Evolutionary conservation across 2,797 vertebrate species (phyloP).

Genomic region (Sciaenops ocellatus): DNA sequence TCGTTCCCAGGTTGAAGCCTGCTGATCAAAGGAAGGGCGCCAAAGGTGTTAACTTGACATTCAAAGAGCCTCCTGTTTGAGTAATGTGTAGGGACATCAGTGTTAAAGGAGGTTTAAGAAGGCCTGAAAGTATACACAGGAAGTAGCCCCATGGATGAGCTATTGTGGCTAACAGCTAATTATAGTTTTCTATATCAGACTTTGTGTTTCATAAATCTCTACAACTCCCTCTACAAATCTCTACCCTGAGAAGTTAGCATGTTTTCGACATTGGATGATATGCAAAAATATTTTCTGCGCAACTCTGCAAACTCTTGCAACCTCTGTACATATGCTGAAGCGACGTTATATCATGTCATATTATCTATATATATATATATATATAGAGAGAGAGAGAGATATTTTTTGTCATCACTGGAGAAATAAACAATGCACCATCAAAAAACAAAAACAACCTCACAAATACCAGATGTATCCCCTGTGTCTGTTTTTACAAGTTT

Average conservation of each 20-base stretch:
- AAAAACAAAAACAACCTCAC: background rate
- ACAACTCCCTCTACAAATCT: background rate
- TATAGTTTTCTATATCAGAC: too few species aligned
- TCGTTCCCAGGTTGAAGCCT: background rate
- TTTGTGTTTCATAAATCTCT: background rate
- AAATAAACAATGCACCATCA: background rate
- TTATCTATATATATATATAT: too few species aligned
- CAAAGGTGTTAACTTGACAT: background rate
- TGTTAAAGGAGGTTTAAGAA: background rate
- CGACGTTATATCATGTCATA: too few species aligned
- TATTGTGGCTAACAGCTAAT: background rate
- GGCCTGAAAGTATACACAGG: background rate
- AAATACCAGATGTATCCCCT: background rate
- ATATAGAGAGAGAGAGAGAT: too few species aligned
- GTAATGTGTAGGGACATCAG: background rate
- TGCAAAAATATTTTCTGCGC: background rate
- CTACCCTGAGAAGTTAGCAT: background rate
- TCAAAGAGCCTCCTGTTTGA: background rate
- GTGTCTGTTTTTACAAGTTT: background rate
- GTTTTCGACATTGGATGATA: background rate
- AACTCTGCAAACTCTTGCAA: too few species aligned
- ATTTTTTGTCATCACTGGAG: background rate
- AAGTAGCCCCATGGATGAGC: background rate
- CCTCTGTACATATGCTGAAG: too few species aligned
- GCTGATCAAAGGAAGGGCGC: background rate